phyloP scores from a whole-genome alignment of 2,113 vertebrate genomes.

The Oncorhynchus masou region DNA sequence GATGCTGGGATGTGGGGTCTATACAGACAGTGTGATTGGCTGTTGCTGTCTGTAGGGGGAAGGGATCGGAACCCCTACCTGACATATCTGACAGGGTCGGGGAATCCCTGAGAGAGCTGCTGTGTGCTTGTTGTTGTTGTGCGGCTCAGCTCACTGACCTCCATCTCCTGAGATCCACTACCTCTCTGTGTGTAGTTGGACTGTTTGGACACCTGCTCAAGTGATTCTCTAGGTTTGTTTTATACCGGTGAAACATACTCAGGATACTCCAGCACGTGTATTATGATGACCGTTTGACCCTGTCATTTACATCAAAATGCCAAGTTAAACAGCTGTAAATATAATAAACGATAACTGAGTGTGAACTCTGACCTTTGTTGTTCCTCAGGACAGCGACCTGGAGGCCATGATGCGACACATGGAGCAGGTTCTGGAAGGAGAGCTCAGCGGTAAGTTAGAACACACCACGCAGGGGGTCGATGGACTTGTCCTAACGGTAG shows the following conservation, averaged over 20 bases:
- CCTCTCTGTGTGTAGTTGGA: not conserved
- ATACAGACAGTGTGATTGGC: not conserved
- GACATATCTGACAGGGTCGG: not conserved
- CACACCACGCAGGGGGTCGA: not conserved
- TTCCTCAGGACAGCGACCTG: slow-evolving; percentile 78
- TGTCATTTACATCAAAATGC: not conserved
- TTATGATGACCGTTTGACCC: too few species aligned
- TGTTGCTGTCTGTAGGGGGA: not conserved
- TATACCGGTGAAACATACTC: too few species aligned
- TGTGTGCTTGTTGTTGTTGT: not conserved
- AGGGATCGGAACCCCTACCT: not conserved
- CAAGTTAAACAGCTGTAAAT: not conserved
- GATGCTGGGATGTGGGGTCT: not conserved
- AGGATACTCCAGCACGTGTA: too few species aligned
- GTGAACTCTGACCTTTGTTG: not conserved
- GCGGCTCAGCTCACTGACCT: not conserved
- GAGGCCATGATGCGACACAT: slow-evolving; percentile 79
- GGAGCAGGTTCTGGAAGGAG: slow-evolving; percentile 73
- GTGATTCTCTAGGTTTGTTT: not conserved
- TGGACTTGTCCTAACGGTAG: not conserved
- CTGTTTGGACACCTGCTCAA: not conserved
- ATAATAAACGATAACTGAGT: not conserved
- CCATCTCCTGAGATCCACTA: not conserved
- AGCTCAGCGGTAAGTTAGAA: slow-evolving; percentile 60
- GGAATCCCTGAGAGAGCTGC: not conserved